A percentile compares a stretch with the other conserved stretches of the same genome.
These are phyloP conservation scores for Elaeidobius kamerunicus DNA, from an alignment of 2,888 invertebrate genomes.

Conservation along the genomic window DNA sequence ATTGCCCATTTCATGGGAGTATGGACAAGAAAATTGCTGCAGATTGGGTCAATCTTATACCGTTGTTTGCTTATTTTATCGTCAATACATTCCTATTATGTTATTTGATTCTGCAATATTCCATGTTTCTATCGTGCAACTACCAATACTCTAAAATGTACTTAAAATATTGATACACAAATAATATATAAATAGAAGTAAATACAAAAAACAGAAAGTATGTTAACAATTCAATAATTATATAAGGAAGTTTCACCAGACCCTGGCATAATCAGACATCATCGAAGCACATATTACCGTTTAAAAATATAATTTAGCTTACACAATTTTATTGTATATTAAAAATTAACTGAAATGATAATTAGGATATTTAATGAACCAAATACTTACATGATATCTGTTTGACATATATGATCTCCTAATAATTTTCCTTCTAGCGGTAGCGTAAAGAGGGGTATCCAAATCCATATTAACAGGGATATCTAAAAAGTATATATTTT, in stretches of 20 bases:
- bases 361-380: neutral
- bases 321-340: neutral
- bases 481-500: no score
- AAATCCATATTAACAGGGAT: neutral
- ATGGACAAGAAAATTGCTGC: constrained; percentile 16
- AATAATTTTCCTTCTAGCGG: constrained; percentile 6
- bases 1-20: constrained; percentile 18
- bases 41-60: constrained; percentile 2
- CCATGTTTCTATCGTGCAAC: neutral
- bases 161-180: neutral
- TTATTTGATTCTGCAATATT: neutral
- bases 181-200: neutral
- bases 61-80: no score
- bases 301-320: neutral
- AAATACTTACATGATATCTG: constrained; percentile 23
- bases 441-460: neutral
- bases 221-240: no score
- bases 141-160: neutral
- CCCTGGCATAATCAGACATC: no score
- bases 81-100: constrained; percentile 10
- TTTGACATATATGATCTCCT: constrained; percentile 28
- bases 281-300: no score
- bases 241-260: no score
- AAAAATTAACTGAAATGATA: neutral
- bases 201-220: no score